A percentile compares a stretch with the other conserved stretches of the same genome.
These are phyloP conservation scores for Pagrus major DNA, from an alignment of 2,113 vertebrate species.

Conservation along the genomic window DNA sequence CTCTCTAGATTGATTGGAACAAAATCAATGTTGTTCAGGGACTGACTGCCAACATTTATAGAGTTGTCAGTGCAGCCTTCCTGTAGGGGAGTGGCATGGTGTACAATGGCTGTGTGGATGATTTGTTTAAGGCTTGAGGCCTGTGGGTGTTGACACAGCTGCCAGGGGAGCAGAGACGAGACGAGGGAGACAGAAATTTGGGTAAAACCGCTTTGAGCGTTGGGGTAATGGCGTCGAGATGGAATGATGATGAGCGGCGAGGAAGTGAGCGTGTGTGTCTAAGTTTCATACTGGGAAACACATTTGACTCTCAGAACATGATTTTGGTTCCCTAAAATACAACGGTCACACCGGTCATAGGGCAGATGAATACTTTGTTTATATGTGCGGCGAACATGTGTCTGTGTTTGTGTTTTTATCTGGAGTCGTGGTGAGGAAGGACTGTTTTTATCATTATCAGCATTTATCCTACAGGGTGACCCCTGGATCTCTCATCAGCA, in stretches of 20 bases:
- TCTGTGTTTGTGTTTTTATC: slow-evolving; percentile 36
- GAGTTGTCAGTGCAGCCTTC: slow-evolving; percentile 74
- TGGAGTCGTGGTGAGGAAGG: slow-evolving; percentile 10
- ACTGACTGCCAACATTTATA: slow-evolving; percentile 75
- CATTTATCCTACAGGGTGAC: slow-evolving; percentile 72
- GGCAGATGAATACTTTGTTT: slow-evolving; percentile 18
- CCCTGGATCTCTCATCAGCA: slow-evolving; percentile 60
- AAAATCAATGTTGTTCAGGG: slow-evolving; percentile 80
- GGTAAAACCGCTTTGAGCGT: slow-evolving; percentile 58
- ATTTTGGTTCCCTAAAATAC: slow-evolving; percentile 51
- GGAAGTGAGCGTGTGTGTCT: slow-evolving; percentile 33
- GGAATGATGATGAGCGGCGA: slow-evolving; percentile 50
- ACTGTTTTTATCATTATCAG: slow-evolving; percentile 70
- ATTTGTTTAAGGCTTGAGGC: slow-evolving; percentile 81
- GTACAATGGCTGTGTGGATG: slow-evolving; percentile 70
- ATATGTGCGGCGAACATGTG: background rate
- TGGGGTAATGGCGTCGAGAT: slow-evolving; percentile 43
- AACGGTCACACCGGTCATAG: background rate
- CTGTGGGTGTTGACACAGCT: slow-evolving; percentile 85
- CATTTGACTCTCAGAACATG: slow-evolving; percentile 50
- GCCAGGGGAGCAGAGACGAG: slow-evolving; percentile 64
- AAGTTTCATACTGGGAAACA: slow-evolving; percentile 44
- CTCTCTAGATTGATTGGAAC: slow-evolving; percentile 75
- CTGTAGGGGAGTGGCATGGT: slow-evolving; percentile 64
- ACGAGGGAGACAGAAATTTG: slow-evolving; percentile 63